A percentile compares a stretch with the other conserved stretches of the same genome.
Evolutionary conservation across 2,888 invertebrate species (phyloP).

Genomic region (Oligia strigilis): DNA sequence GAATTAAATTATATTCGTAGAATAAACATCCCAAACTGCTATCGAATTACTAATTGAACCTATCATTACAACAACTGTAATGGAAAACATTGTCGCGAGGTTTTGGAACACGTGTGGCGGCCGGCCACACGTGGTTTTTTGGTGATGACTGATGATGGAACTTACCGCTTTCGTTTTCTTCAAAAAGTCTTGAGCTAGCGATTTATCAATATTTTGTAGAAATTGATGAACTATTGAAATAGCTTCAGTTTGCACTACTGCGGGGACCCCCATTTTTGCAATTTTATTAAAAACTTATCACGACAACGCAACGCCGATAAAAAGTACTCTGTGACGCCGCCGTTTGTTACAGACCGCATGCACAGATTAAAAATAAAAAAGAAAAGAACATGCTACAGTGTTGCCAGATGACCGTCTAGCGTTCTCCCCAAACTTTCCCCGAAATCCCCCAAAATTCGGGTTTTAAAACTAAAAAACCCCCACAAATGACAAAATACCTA

Average conservation of each 20-base stretch:
- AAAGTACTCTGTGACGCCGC: too few relatives aligned
- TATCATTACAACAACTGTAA: neutral
- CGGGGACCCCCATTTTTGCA: constrained; percentile 79
- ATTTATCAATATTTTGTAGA: constrained; percentile 91
- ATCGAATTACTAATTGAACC: neutral
- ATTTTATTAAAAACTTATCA: neutral
- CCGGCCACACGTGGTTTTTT: constrained; percentile 82
- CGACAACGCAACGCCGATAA: constrained; percentile 41
- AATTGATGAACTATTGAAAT: constrained; percentile 92
- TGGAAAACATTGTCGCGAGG: neutral
- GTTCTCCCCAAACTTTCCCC: too few relatives aligned
- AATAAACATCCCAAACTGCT: neutral
- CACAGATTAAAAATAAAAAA: constrained; percentile 18
- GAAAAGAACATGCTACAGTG: too few relatives aligned
- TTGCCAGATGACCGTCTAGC: too few relatives aligned
- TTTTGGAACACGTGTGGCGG: constrained; percentile 78
- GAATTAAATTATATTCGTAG: neutral
- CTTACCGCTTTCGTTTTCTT: constrained; percentile 94
- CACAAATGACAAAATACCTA: too few relatives aligned
- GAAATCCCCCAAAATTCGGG: too few relatives aligned
- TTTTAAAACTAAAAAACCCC: too few relatives aligned
- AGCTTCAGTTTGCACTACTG: constrained; percentile 78
- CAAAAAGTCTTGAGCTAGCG: constrained; percentile 92
- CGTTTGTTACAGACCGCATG: constrained; percentile 35
- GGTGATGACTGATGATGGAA: constrained; percentile 64